Evolutionary conservation across 2,888 invertebrate genomes (phyloP).

Genomic region (Apeira syringaria): DNA sequence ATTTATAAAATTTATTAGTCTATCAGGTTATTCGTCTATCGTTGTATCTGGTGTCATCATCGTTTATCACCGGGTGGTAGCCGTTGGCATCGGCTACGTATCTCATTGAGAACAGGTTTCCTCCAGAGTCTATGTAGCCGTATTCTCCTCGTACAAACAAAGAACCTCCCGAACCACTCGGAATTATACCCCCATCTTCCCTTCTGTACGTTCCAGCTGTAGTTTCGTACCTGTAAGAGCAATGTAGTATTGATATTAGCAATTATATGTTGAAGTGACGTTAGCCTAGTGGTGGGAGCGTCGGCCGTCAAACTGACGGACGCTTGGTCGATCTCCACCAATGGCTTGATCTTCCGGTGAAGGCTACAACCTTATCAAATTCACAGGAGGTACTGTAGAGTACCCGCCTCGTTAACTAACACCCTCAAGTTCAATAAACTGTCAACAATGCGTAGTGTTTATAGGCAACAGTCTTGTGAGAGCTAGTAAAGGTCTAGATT

Average conservation of each 20-base stretch:
- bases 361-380: no score
- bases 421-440: no score
- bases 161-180: conserved; percentile 36
- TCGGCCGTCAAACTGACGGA: no score
- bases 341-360: no score
- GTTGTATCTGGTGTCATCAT: conserved; percentile 60
- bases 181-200: conserved; percentile 69
- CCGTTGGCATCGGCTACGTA: conserved; percentile 86
- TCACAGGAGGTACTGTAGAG: no score
- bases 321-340: no score
- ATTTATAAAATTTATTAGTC: conserved; percentile 13
- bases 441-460: no score
- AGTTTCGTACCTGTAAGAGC: conserved; percentile 62
- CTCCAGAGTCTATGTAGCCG: conserved; percentile 79
- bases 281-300: no score
- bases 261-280: no score
- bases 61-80: conserved; percentile 50
- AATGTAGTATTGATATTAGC: not conserved
- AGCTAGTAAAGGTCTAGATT: no score
- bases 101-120: conserved; percentile 56
- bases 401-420: no score
- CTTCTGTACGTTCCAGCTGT: conserved; percentile 78
- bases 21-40: conserved; percentile 64
- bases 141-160: conserved; percentile 73
- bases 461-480: no score